phyloP scores from a whole-genome alignment of 2,113 vertebrate genomes.

The Eudyptes chrysolophus region DNA sequence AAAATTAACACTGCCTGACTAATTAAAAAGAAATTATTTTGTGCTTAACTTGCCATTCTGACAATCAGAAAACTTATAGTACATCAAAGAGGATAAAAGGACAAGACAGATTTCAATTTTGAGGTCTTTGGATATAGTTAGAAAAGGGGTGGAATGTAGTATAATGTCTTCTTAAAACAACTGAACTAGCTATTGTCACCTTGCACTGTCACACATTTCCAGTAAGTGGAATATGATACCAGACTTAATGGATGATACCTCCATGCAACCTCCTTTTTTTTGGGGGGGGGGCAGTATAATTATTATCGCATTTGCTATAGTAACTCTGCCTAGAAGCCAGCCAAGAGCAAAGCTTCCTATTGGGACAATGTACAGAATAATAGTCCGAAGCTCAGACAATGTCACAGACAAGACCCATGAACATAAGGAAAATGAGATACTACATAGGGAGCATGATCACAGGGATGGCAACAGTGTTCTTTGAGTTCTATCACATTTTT shows the following conservation, averaged over 20 bases:
- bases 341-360: neutral
- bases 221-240: neutral
- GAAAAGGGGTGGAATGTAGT: neutral
- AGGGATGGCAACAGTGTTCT: neutral
- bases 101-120: neutral
- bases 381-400: neutral
- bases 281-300: neutral
- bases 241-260: neutral
- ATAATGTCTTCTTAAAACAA: neutral
- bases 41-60: constrained; percentile 10
- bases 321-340: neutral
- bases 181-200: neutral
- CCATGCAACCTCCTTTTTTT: neutral
- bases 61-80: neutral
- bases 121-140: neutral
- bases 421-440: neutral
- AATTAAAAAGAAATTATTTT: constrained; percentile 50
- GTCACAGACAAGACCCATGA: neutral
- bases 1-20: constrained; percentile 15
- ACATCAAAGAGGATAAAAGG: neutral
- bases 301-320: neutral
- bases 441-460: neutral
- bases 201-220: neutral
- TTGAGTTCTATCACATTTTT: neutral
- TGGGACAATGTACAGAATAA: neutral